Evolutionary conservation across 2,113 vertebrate genomes (phyloP).

Genomic region (Atherinomorus stipes): DNA sequence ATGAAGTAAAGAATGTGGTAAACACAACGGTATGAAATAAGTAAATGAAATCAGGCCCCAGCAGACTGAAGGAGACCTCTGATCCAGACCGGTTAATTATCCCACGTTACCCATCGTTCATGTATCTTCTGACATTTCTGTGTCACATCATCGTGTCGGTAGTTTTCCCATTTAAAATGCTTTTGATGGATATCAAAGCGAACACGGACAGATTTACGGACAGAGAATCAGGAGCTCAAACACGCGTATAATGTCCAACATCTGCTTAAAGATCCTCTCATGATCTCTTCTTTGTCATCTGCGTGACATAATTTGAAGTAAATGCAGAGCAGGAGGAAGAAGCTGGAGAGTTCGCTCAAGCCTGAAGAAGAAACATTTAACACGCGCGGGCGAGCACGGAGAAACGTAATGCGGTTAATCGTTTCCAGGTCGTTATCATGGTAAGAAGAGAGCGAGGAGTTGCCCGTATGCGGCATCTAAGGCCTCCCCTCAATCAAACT

Average conservation of each 20-base stretch:
- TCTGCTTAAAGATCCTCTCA: conserved; percentile 8
- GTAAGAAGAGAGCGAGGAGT: neutral
- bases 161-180: neutral
- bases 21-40: too few relatives aligned
- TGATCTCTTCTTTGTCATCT: conserved; percentile 22
- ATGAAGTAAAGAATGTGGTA: too few relatives aligned
- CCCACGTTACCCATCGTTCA: neutral
- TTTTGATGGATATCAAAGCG: conserved; percentile 27
- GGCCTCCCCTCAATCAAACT: conserved; percentile 28
- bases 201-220: conserved; percentile 23
- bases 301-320: conserved; percentile 37
- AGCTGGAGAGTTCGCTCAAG: conserved; percentile 2
- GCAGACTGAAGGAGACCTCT: too few relatives aligned
- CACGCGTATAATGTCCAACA: conserved; percentile 4
- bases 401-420: conserved; percentile 11
- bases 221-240: neutral
- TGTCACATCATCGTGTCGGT: conserved; percentile 7
- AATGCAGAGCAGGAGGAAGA: conserved; percentile 5
- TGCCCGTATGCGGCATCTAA: neutral
- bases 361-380: conserved; percentile 23
- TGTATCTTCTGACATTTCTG: conserved; percentile 14
- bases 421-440: conserved; percentile 19
- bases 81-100: neutral
- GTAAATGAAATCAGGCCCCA: too few relatives aligned
- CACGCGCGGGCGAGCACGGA: conserved; percentile 19